Evolutionary conservation across 2,797 vertebrate genomes (phyloP).

Genomic region (Premnoplex brunnescens): DNA sequence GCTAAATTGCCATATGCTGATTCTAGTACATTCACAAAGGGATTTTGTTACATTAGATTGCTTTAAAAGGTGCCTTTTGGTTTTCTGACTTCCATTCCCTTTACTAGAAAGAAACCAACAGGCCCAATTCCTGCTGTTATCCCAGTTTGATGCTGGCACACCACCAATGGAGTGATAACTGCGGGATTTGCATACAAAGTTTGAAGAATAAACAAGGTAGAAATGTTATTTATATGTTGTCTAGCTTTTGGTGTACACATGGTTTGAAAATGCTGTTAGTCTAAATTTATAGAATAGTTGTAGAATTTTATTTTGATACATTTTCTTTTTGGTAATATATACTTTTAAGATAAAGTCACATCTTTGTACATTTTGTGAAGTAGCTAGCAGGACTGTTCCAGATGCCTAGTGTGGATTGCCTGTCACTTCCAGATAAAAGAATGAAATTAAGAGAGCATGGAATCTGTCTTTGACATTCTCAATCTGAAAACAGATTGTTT

Average conservation of each 20-base stretch:
- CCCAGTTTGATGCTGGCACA: background rate
- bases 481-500: background rate
- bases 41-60: background rate
- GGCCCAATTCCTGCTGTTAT: background rate
- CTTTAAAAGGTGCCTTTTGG: background rate
- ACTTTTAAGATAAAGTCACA: background rate
- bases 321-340: background rate
- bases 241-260: background rate
- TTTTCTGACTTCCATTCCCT: background rate
- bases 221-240: background rate
- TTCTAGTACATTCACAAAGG: background rate
- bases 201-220: background rate
- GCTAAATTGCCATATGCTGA: slow-evolving; percentile 15
- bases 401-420: background rate
- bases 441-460: background rate
- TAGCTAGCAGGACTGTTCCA: background rate
- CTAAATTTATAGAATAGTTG: background rate
- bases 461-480: background rate
- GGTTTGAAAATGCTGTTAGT: background rate
- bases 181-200: background rate
- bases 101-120: background rate
- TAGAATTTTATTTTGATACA: background rate
- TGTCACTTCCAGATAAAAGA: background rate
- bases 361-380: background rate
- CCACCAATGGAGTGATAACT: background rate